A percentile compares a stretch with the other conserved stretches of the same genome.
Evolutionary conservation across 1,140 invertebrate genomes (phyloP).

Genomic region (Drosophila mojavensis): DNA sequence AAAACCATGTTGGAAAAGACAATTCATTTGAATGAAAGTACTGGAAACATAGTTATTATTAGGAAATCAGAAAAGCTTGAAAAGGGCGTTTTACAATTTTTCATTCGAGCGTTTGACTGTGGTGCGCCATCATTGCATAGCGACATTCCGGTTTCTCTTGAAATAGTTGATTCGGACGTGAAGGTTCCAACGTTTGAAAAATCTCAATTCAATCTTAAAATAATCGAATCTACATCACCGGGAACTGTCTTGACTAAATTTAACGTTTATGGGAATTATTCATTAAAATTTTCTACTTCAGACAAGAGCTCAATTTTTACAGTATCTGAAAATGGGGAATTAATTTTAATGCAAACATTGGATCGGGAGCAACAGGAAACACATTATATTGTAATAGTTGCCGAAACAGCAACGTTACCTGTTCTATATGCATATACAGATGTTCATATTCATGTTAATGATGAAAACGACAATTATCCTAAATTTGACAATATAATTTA

Average conservation of each 20-base stretch:
- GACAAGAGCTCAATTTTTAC: slow-evolving; percentile 88
- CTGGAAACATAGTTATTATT: slow-evolving; percentile 86
- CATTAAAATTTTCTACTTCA: slow-evolving; percentile 87
- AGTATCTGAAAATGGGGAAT: slow-evolving; percentile 90
- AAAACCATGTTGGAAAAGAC: slow-evolving; percentile 86
- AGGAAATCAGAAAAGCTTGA: slow-evolving; percentile 25
- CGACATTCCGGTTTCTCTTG: slow-evolving; percentile 91
- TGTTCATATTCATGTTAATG: slow-evolving; percentile 91
- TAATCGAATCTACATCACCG: slow-evolving; percentile 90
- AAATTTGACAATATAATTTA: slow-evolving; percentile 94
- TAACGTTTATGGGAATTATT: slow-evolving; percentile 86
- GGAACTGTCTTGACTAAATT: slow-evolving; percentile 88
- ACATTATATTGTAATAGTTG: slow-evolving; percentile 91
- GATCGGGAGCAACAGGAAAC: slow-evolving; percentile 90
- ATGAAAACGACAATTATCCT: slow-evolving; percentile 96
- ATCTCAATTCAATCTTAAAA: slow-evolving; percentile 90
- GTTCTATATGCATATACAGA: slow-evolving; percentile 89
- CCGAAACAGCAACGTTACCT: slow-evolving; percentile 91
- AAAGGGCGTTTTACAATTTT: slow-evolving; percentile 88
- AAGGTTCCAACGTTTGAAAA: slow-evolving; percentile 89
- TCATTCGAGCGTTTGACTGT: slow-evolving; percentile 93
- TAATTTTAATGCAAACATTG: slow-evolving; percentile 89
- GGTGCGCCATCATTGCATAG: slow-evolving; percentile 89
- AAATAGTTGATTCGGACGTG: slow-evolving; percentile 89
- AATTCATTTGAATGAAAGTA: slow-evolving; percentile 88